Percentiles rank a stretch among this genome's conserved stretches.
Evolutionary conservation across 1,140 invertebrate genomes (phyloP).

Genomic region (Bradysia coprophila): DNA sequence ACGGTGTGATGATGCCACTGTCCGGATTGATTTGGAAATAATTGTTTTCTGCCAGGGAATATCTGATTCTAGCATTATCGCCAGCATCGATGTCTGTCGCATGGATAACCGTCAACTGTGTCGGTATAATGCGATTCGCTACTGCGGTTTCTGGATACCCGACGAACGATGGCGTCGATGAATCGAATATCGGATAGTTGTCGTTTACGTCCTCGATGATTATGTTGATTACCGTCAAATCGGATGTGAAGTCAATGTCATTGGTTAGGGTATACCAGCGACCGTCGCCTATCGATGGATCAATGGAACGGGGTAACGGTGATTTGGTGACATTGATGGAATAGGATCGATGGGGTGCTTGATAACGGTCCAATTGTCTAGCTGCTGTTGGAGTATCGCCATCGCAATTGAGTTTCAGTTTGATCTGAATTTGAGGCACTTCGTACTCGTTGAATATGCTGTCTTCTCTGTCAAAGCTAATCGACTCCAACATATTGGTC

Average conservation of each 20-base stretch:
- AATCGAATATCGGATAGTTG: conserved; percentile 4
- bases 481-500: background rate
- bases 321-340: background rate
- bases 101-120: conserved; percentile 4
- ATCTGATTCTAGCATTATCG: conserved; percentile 6
- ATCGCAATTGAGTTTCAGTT: background rate
- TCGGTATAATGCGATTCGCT: conserved; percentile 1
- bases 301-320: background rate
- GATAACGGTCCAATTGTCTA: background rate
- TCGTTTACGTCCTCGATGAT: conserved; percentile 6
- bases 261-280: background rate
- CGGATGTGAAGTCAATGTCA: conserved; percentile 1
- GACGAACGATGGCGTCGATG: background rate
- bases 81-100: conserved; percentile 4
- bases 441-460: background rate
- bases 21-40: conserved; percentile 5
- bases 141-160: conserved; percentile 5
- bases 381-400: background rate
- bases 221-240: conserved; percentile 1
- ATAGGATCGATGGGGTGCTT: background rate
- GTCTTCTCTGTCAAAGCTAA: conserved; percentile 1
- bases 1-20: conserved; percentile 5
- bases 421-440: conserved; percentile 2
- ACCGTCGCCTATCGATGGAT: background rate
- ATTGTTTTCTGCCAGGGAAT: conserved; percentile 1